Evolutionary conservation across 2,113 vertebrate species (phyloP).

Genomic region (Anser brachyrhynchus): DNA sequence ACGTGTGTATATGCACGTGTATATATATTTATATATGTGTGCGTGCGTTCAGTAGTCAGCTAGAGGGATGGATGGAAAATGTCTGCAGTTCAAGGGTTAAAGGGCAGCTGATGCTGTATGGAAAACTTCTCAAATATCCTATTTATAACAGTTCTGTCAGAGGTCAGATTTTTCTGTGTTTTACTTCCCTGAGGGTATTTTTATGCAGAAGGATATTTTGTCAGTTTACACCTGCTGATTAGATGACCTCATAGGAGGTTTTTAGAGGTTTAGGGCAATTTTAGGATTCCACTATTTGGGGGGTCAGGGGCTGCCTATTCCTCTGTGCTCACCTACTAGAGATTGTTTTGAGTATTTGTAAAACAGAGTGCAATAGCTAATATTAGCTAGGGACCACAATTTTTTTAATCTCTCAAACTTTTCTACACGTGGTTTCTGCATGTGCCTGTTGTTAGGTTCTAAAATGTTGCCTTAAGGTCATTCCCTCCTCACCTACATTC

Average conservation of each 20-base stretch:
- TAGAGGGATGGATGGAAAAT: background rate
- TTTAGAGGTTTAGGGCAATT: background rate
- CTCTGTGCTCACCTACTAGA: background rate
- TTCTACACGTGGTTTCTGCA: accelerated
- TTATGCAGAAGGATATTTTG: constrained; percentile 64
- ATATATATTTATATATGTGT: too few species aligned
- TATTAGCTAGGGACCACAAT: background rate
- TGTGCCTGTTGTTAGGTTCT: background rate
- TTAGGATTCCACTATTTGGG: background rate
- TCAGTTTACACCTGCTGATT: background rate
- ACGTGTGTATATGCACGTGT: accelerated
- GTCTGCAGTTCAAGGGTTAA: constrained; percentile 33
- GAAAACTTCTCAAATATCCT: constrained; percentile 75
- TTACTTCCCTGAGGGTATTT: constrained; percentile 67
- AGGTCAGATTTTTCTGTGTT: constrained; percentile 64
- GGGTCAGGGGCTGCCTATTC: background rate
- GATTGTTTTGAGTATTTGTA: background rate
- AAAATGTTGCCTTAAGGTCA: background rate
- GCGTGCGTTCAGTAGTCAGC: background rate
- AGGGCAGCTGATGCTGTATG: constrained; percentile 70
- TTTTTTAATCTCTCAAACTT: background rate
- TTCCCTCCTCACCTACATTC: background rate
- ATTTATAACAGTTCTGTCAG: constrained; percentile 76
- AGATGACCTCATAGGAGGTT: background rate
- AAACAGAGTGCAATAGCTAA: accelerated